Conservation (phyloP, 2,797 vertebrate species). For the Adelosebastes latens region DNA sequence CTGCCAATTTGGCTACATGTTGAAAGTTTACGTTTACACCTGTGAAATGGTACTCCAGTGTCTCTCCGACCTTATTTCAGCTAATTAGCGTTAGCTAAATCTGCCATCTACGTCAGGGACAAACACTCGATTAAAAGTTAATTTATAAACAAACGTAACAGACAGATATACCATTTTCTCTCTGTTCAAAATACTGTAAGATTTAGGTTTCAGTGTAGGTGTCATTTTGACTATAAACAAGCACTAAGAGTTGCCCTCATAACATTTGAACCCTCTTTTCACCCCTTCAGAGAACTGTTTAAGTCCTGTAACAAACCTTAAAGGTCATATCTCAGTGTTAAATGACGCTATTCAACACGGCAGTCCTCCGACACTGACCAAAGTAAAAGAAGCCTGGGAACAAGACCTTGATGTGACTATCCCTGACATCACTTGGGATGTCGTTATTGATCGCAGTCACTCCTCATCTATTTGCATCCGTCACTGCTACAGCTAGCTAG, state of each 20-base stretch:
- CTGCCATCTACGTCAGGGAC: too few species aligned
- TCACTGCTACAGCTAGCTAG: not conserved
- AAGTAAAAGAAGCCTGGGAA: not conserved
- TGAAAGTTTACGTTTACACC: too few species aligned
- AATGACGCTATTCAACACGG: not conserved
- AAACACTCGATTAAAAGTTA: too few species aligned
- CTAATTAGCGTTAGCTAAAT: too few species aligned
- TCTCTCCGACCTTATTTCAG: too few species aligned
- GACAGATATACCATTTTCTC: too few species aligned
- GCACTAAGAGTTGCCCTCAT: not conserved
- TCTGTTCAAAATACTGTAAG: not conserved
- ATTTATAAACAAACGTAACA: too few species aligned
- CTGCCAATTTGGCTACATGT: too few species aligned
- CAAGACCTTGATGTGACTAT: not conserved
- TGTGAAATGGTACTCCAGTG: too few species aligned
- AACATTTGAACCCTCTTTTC: not conserved
- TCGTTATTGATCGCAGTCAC: not conserved
- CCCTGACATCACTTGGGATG: not conserved
- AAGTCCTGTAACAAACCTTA: not conserved
- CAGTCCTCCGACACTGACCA: not conserved
- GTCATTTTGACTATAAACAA: not conserved
- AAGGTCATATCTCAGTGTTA: not conserved
- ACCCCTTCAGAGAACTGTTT: not conserved
- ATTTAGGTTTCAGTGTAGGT: not conserved
- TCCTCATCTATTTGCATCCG: not conserved